Evolutionary conservation across 2,888 invertebrate genomes (phyloP).

Genomic region (Himalopsyche kuldschensis): DNA sequence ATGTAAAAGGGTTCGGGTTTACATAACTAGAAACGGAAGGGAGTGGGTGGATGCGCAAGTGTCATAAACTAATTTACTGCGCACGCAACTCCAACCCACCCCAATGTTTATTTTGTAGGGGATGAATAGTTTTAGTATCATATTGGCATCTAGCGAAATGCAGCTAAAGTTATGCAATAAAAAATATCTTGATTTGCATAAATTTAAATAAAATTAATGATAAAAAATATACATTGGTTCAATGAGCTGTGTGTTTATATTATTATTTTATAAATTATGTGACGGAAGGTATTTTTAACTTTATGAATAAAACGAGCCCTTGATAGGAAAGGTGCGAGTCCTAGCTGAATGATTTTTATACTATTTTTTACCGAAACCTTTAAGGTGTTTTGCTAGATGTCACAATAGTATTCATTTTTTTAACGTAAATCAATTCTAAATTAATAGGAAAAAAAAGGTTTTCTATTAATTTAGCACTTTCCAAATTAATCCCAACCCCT

Average conservation of each 20-base stretch:
- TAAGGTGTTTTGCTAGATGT: not conserved
- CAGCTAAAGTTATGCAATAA: constrained; percentile 2
- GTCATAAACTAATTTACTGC: constrained; percentile 14
- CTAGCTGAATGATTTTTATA: not conserved
- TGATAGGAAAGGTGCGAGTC: not conserved
- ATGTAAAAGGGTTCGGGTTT: constrained; percentile 40
- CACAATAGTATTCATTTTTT: not conserved
- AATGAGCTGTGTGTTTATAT: too few relatives aligned
- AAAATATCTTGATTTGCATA: not conserved
- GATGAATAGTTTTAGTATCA: not conserved
- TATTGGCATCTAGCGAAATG: constrained; percentile 18
- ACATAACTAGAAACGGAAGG: constrained; percentile 32
- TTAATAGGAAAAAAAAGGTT: too few relatives aligned
- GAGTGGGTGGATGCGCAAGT: constrained; percentile 27
- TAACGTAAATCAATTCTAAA: too few relatives aligned
- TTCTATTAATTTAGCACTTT: too few relatives aligned
- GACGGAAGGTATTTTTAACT: too few relatives aligned
- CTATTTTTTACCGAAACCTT: not conserved
- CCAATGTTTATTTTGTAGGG: constrained; percentile 5
- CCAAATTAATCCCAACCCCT: too few relatives aligned
- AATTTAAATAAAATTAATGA: too few relatives aligned
- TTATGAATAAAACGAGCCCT: too few relatives aligned
- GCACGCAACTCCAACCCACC: constrained; percentile 19
- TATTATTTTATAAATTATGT: too few relatives aligned
- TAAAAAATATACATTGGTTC: too few relatives aligned